Evolutionary conservation across 2,113 vertebrate genomes (phyloP).

Genomic region (Dipodomys merriami): DNA sequence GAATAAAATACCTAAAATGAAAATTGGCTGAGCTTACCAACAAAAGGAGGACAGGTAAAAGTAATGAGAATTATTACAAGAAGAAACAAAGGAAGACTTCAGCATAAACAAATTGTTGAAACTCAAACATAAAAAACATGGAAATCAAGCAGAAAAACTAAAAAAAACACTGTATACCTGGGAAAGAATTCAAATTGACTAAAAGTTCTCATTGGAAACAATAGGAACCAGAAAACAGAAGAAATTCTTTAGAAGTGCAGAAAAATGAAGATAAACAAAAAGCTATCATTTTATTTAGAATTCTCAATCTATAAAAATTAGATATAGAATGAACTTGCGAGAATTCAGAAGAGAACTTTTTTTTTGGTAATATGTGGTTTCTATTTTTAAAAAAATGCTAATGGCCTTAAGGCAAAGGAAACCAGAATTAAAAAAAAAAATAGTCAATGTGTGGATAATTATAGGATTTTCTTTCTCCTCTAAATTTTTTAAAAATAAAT

Average conservation of each 20-base stretch:
- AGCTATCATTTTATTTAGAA: background rate
- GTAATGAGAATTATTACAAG: background rate
- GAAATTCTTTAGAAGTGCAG: background rate
- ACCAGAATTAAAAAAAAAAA: background rate
- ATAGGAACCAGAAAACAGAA: background rate
- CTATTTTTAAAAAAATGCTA: conserved; percentile 6
- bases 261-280: conserved; percentile 7
- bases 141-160: background rate
- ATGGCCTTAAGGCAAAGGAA: background rate
- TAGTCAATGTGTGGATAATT: background rate
- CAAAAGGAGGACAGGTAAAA: conserved; percentile 5
- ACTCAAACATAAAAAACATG: background rate
- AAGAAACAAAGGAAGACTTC: background rate
- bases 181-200: background rate
- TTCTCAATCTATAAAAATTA: background rate
- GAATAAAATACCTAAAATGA: conserved; percentile 28
- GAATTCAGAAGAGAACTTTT: background rate
- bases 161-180: background rate
- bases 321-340: background rate
- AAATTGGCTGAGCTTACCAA: background rate
- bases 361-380: too few relatives aligned
- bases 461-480: background rate
- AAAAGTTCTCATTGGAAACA: background rate
- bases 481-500: background rate
- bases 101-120: background rate